Percentiles rank a stretch among this genome's conserved stretches.
phyloP scores from a whole-genome alignment of 2,888 invertebrate species.

The Clunio marinus region DNA sequence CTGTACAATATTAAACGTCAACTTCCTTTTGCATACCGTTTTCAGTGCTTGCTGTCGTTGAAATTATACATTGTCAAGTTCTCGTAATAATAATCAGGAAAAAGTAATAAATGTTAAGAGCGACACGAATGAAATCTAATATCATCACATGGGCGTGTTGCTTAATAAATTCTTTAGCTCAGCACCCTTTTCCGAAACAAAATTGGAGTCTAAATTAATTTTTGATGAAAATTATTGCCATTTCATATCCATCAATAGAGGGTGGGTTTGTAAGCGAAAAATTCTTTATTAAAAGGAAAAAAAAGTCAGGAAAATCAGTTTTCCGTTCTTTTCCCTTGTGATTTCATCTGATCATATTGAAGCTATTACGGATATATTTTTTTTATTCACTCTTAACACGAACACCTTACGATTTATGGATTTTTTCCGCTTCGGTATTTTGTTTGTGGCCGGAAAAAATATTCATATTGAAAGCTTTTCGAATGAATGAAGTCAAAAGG shows the following conservation, averaged over 20 bases:
- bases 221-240: slow-evolving; percentile 38
- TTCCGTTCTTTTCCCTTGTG: slow-evolving; percentile 10
- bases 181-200: too few relatives aligned
- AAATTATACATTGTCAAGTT: slow-evolving; percentile 10
- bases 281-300: slow-evolving; percentile 10
- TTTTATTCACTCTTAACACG: slow-evolving; percentile 37
- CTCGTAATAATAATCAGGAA: neutral
- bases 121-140: neutral
- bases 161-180: slow-evolving; percentile 6
- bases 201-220: slow-evolving; percentile 32
- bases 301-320: slow-evolving; percentile 23
- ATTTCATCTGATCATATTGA: slow-evolving; percentile 27
- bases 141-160: slow-evolving; percentile 14
- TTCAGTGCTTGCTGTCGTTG: neutral
- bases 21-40: neutral
- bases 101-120: slow-evolving; percentile 9
- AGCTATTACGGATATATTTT: slow-evolving; percentile 27
- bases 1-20: neutral
- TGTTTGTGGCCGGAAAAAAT: slow-evolving; percentile 29
- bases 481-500: slow-evolving; percentile 31
- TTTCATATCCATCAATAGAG: slow-evolving; percentile 35
- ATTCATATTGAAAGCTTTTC: slow-evolving; percentile 13
- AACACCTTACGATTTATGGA: slow-evolving; percentile 36
- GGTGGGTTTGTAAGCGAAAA: too few relatives aligned
- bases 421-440: slow-evolving; percentile 35